phyloP scores from a whole-genome alignment of 2,797 vertebrate species.

The Neosilurus mollespiculum region DNA sequence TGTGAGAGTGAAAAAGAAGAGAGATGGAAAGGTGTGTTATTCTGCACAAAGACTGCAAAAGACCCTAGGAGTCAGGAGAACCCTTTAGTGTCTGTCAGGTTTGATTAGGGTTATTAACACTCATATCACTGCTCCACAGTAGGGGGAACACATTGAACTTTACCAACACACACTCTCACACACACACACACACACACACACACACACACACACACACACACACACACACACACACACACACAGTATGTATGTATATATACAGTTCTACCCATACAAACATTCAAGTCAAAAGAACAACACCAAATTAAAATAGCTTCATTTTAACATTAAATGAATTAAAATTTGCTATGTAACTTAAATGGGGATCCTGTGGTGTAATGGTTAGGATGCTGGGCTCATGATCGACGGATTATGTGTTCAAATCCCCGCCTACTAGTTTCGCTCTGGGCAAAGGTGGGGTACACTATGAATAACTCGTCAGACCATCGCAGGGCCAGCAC shows the following conservation, averaged over 20 bases:
- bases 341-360: no score
- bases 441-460: no score
- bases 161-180: slow-evolving; percentile 46
- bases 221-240: background rate
- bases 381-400: no score
- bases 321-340: background rate
- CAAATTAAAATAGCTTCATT: background rate
- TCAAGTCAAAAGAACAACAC: no score
- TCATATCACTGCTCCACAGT: slow-evolving; percentile 44
- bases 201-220: slow-evolving; percentile 25
- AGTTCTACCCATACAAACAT: background rate
- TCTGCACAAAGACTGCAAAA: slow-evolving; percentile 34
- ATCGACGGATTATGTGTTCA: no score
- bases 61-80: slow-evolving; percentile 43
- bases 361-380: no score
- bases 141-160: slow-evolving; percentile 55
- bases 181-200: slow-evolving; percentile 33
- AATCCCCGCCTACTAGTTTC: no score
- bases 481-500: no score
- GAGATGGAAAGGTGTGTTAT: slow-evolving; percentile 21
- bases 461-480: no score
- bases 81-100: slow-evolving; percentile 58
- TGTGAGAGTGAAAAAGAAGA: slow-evolving; percentile 12
- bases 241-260: slow-evolving; percentile 1
- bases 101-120: slow-evolving; percentile 57